Conservation (phyloP, 1,140 invertebrate genomes). For the Danaus plexippus region DNA sequence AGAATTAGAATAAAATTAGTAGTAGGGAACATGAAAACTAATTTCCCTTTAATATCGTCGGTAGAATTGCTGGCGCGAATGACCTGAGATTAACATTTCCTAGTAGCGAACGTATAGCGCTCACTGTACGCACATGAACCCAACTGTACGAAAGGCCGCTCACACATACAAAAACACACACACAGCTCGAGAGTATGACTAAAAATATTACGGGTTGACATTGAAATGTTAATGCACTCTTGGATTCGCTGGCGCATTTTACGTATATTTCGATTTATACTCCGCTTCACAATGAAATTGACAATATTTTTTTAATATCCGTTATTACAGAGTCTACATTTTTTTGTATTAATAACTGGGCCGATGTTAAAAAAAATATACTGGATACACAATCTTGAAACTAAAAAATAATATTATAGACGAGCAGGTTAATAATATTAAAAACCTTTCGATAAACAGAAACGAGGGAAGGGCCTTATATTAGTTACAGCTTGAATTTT, state of each 20-base stretch:
- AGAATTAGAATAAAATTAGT: conserved; percentile 14
- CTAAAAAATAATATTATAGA: too few species aligned
- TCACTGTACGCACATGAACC: conserved; percentile 25
- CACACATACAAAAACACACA: conserved; percentile 31
- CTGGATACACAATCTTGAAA: too few species aligned
- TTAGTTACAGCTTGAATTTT: conserved; percentile 14
- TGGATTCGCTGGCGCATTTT: conserved; percentile 44
- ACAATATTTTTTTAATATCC: conserved; percentile 25
- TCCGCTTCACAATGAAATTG: conserved; percentile 35
- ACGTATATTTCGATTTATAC: conserved; percentile 43
- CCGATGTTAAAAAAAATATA: too few species aligned
- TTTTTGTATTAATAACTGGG: conserved; percentile 5
- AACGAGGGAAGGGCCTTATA: too few species aligned
- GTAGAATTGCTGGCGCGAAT: conserved; percentile 40
- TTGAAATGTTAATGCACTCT: conserved; percentile 70
- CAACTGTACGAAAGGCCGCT: conserved; percentile 43
- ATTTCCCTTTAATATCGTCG: conserved; percentile 34
- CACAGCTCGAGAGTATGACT: conserved; percentile 36
- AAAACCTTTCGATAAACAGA: too few species aligned
- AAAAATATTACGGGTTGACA: conserved; percentile 69
- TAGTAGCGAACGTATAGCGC: conserved; percentile 39
- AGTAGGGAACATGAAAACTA: conserved; percentile 27
- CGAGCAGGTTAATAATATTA: too few species aligned
- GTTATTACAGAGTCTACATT: conserved; percentile 11
- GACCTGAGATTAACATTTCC: conserved; percentile 55